Percentiles rank a stretch among this genome's conserved stretches.
Evolutionary conservation across 2,888 invertebrate species (phyloP).

Genomic region (Salpingus planirostris): DNA sequence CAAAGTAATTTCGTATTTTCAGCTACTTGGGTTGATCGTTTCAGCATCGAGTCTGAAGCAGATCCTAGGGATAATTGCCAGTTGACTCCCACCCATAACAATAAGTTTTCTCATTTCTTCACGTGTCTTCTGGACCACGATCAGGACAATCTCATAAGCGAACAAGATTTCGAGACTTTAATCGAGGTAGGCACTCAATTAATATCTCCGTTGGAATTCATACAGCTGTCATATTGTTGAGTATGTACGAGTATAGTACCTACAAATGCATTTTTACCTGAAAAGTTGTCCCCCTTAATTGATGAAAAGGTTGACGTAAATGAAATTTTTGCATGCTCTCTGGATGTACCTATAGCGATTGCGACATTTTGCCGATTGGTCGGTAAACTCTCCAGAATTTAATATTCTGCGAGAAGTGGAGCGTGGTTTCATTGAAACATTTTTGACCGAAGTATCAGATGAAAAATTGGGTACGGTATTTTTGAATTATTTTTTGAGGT

Average conservation of each 20-base stretch:
- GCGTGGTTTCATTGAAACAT: slow-evolving; percentile 59
- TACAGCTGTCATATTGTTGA: too few relatives aligned
- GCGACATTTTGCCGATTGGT: slow-evolving; percentile 71
- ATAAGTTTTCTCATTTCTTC: slow-evolving; percentile 65
- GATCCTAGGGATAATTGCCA: slow-evolving; percentile 48
- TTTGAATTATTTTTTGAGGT: too few relatives aligned
- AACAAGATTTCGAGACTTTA: slow-evolving; percentile 61
- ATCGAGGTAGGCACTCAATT: slow-evolving; percentile 52
- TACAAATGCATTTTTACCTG: neutral
- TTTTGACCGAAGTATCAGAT: slow-evolving; percentile 50
- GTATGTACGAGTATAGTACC: too few relatives aligned
- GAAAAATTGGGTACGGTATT: slow-evolving; percentile 45
- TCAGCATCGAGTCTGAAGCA: slow-evolving; percentile 55
- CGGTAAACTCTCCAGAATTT: slow-evolving; percentile 62
- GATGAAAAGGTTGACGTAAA: neutral
- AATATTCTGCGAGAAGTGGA: slow-evolving; percentile 64
- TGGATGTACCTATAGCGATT: slow-evolving; percentile 46
- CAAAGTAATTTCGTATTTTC: slow-evolving; percentile 14
- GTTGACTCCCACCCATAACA: slow-evolving; percentile 55
- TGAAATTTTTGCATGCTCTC: slow-evolving; percentile 27
- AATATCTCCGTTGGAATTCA: too few relatives aligned
- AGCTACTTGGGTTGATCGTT: slow-evolving; percentile 71
- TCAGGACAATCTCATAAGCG: slow-evolving; percentile 60
- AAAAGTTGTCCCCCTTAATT: neutral
- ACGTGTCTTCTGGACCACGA: slow-evolving; percentile 62